Evolutionary conservation across 2,113 vertebrate genomes (phyloP), one percentile per base, ranked within the genome.

Genomic region (Scolopax mira): DNA sequence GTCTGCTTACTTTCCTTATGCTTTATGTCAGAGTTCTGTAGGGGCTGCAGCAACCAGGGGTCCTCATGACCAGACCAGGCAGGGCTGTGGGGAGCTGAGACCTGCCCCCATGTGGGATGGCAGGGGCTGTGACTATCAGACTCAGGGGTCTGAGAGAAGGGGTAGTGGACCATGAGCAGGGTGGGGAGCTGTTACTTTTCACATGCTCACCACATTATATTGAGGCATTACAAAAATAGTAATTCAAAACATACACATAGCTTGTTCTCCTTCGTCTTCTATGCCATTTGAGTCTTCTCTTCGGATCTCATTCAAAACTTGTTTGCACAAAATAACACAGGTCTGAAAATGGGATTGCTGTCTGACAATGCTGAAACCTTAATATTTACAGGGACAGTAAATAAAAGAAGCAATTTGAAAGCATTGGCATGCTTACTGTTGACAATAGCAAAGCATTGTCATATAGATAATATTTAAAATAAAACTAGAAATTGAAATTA

Each of bases 41-140:
- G 21, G 7, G n/a, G 16, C 55, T 1, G 2, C 10, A 16, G 61
- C 0, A 0, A 3, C 0, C 0, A 22, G 8, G 55, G 7, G 1
- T n/a, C 4, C 18, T 23, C 8, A 2, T 3, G n/a, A 5, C 33
- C 3, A 2, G 18, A 6, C 17, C 35, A 49, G 24, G 11, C 44
- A 75, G 22, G n/a, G 21, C 11, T 61, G 5, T 6, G 9, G 18
- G 24, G 14, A 60, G 6, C 33, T 46, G 64, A 41, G 13, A 22
- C 11, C 6, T 4, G 6, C 21, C 12, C 37, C 62, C 28, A 9
- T 30, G 23, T 1, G 0, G 10, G 30, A 30, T 24, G 19, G 1
- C 18, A 35, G 30, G 9, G 5, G 3, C 4, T 7, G 15, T 16
- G 31, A 21, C 28, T 18, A 66, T 12, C 4, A 3, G 22, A 8